These are phyloP conservation scores for Matsumyia berberina DNA, from an alignment of 2,888 invertebrate genomes.

Conservation along the genomic window DNA sequence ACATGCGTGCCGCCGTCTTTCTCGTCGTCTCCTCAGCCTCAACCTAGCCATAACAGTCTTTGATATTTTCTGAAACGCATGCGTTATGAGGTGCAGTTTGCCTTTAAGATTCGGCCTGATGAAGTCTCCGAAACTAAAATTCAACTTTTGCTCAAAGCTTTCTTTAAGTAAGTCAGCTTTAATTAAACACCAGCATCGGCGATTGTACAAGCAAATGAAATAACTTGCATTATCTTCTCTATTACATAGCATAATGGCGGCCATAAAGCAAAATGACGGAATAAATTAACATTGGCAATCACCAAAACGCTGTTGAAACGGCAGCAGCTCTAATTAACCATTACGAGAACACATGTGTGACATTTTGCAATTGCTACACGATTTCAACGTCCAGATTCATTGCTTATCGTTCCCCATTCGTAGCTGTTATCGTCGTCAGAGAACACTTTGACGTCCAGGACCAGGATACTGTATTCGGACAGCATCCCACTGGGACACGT, in stretches of 20 bases:
- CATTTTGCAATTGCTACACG: constrained; percentile 74
- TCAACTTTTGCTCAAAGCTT: background rate
- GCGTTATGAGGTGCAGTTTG: too few relatives aligned
- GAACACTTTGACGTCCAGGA: constrained; percentile 14
- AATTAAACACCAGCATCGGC: constrained; percentile 23
- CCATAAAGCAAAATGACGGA: constrained; percentile 71
- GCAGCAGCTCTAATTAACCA: constrained; percentile 72
- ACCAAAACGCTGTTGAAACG: constrained; percentile 69
- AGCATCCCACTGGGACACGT: constrained; percentile 36
- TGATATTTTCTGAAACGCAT: too few relatives aligned
- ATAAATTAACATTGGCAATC: constrained; percentile 73
- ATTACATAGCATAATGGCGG: constrained; percentile 69
- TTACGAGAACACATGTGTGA: constrained; percentile 74
- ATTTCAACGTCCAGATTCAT: constrained; percentile 72
- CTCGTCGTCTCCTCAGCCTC: too few relatives aligned
- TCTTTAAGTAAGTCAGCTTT: constrained; percentile 1
- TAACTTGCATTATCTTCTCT: constrained; percentile 71
- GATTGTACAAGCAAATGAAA: constrained; percentile 65
- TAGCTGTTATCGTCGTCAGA: constrained; percentile 6
- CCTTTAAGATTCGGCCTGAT: too few relatives aligned
- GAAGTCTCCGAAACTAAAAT: background rate
- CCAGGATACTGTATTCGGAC: background rate
- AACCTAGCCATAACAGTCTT: too few relatives aligned
- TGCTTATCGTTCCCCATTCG: constrained; percentile 64
- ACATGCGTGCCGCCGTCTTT: too few relatives aligned